A percentile compares a stretch with the other conserved stretches of the same genome.
Conservation (phyloP, 2,888 invertebrate genomes). For the Tetrapedia diversipes region DNA sequence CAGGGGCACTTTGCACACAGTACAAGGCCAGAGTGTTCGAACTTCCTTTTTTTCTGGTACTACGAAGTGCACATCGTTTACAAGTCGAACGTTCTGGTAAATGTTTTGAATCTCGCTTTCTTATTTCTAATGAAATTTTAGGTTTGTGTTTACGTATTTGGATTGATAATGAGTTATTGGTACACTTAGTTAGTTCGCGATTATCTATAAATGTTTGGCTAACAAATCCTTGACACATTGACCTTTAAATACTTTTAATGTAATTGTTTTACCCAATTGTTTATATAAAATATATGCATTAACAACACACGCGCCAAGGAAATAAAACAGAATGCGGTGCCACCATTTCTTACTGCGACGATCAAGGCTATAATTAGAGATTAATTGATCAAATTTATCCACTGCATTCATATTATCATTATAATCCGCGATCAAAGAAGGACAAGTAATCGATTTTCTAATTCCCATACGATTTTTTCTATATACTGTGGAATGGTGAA, state of each 20-base stretch:
- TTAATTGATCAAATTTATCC: conserved; percentile 57
- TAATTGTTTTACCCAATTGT: conserved; percentile 15
- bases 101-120: conserved; percentile 1
- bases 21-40: conserved; percentile 15
- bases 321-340: conserved; percentile 45
- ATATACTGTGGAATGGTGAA: background rate
- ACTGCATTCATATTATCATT: conserved; percentile 57
- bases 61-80: conserved; percentile 2
- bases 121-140: conserved; percentile 13
- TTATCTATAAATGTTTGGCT: conserved; percentile 6
- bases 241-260: conserved; percentile 34
- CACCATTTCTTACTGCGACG: conserved; percentile 57
- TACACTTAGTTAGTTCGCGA: background rate
- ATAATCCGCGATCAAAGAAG: too few species aligned
- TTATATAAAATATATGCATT: background rate
- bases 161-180: conserved; percentile 3
- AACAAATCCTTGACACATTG: background rate
- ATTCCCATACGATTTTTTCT: conserved; percentile 55
- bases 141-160: conserved; percentile 15
- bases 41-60: background rate
- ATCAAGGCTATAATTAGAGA: conserved; percentile 53
- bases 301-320: background rate
- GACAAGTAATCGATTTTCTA: too few species aligned
- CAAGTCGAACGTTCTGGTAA: background rate
- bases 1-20: conserved; percentile 28